phyloP scores from a whole-genome alignment of 1,140 invertebrate species.

The Tetraneura akinire region DNA sequence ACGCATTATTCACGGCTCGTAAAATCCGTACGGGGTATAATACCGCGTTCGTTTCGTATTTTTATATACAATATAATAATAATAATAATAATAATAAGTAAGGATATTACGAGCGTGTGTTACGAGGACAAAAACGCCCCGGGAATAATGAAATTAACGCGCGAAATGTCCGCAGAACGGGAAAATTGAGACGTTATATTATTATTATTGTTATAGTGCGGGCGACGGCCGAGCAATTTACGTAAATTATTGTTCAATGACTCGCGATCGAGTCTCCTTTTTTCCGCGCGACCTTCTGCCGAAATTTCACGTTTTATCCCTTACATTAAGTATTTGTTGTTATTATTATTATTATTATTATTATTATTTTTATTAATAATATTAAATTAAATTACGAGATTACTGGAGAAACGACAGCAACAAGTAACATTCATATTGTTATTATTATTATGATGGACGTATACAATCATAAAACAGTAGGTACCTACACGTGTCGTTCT shows the following conservation, averaged over 20 bases:
- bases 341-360: no score
- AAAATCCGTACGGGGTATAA: slow-evolving; percentile 27
- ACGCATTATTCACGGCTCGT: slow-evolving; percentile 42
- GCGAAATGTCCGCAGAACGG: slow-evolving; percentile 41
- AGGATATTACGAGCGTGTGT: neutral
- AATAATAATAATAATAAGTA: no score
- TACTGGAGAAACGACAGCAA: no score
- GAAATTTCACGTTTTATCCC: slow-evolving; percentile 3
- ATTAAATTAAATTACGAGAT: no score
- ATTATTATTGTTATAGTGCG: no score
- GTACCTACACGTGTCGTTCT: no score
- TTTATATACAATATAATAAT: neutral
- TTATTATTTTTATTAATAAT: no score
- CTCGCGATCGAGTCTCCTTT: slow-evolving; percentile 29
- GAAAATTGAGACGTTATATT: slow-evolving; percentile 40
- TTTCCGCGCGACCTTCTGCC: slow-evolving; percentile 23
- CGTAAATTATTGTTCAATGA: slow-evolving; percentile 37
- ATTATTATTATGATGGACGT: no score
- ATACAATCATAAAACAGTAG: no score
- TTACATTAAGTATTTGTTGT: no score
- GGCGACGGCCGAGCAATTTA: neutral
- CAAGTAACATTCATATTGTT: no score
- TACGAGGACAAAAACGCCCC: slow-evolving; percentile 33
- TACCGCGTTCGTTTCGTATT: neutral
- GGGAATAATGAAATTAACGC: slow-evolving; percentile 40